Evolutionary conservation across 2,888 invertebrate genomes (phyloP), one percentile per base, ranked within the genome.

Genomic region (Pandemis corylana): DNA sequence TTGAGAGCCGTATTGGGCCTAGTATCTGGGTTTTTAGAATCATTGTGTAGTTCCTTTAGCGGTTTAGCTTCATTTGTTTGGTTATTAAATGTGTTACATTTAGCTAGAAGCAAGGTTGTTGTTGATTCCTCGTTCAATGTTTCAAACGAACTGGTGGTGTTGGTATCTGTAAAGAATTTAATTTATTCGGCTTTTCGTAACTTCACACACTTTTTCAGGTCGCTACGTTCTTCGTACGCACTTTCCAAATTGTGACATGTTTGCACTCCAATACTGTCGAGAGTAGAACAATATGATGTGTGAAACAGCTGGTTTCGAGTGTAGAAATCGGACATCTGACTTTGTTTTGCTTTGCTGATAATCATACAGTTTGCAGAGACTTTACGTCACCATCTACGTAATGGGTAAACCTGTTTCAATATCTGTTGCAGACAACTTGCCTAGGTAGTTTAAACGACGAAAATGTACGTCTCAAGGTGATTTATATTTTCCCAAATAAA

Each of bases 361-460:
- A 65, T 42, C 61, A 66, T 12, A 62, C 28, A 15, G 46, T 65
- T 59, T 71, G 65, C 64, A 13, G n/a, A 65, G 65, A 15, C 65
- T 73, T 69, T 62, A 70, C 69, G 69, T 74, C 74, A 70, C 44
- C 28, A n/a, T 6, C 74, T 20, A 51, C 74, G 74, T 74, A 74
- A 69, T 51, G 65, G 67, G 67, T 15, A 68, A 72, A 72, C 68
- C 68, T 44, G 68, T 72, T 63, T 53, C 20, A 53, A 15, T 53
- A 53, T 36, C 36, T 67, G 10, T 41, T 15, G 28, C 41, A 41
- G 28, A 41, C 53, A 67, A 51, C 53, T 67, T 59, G 28, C 10
- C 20, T 59, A 36, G 4, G 28, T 36, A 59, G 59, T 28, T 59
- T 12, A 56, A 56, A 28, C 59, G 12, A 59, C 28, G 5, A 28